A percentile compares a stretch with the other conserved stretches of the same genome.
These are phyloP conservation scores for Anableps anableps DNA, from an alignment of 2,797 vertebrate species.

Conservation along the genomic window DNA sequence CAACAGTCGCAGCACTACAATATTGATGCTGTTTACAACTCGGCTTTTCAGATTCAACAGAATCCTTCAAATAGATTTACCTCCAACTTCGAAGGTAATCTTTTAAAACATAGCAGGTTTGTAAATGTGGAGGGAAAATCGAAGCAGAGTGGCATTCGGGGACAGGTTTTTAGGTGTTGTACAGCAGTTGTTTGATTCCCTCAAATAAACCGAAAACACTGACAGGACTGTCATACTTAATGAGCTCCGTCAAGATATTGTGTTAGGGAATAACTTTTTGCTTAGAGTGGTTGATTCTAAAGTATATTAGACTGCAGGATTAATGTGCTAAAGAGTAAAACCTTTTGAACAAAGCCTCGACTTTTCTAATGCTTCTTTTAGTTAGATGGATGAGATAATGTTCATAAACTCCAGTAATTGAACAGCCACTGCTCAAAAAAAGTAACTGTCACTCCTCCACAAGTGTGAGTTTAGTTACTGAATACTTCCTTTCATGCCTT, in stretches of 20 bases:
- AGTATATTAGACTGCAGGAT: not conserved
- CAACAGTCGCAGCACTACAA: slow-evolving; percentile 29
- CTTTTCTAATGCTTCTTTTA: slow-evolving; percentile 3
- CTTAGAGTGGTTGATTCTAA: slow-evolving; percentile 12
- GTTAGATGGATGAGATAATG: slow-evolving; percentile 12
- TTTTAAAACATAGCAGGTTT: slow-evolving; percentile 27
- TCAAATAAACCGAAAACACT: not conserved
- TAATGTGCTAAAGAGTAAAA: slow-evolving; percentile 12
- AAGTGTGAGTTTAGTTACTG: slow-evolving; percentile 3
- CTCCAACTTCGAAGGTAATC: slow-evolving; percentile 27
- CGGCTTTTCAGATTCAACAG: slow-evolving; percentile 34
- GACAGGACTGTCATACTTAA: not conserved
- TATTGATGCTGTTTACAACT: slow-evolving; percentile 50
- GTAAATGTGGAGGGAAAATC: slow-evolving; percentile 16
- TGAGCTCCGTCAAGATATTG: not conserved
- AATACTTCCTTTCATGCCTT: slow-evolving; percentile 15
- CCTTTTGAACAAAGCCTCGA: not conserved
- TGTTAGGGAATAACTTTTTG: slow-evolving; percentile 17
- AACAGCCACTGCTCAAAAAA: slow-evolving; percentile 13
- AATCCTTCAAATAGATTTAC: slow-evolving; percentile 31
- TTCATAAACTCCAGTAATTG: slow-evolving; percentile 21
- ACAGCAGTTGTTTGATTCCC: not conserved
- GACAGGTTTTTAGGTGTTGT: not conserved
- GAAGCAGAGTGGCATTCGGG: not conserved
- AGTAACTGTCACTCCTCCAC: slow-evolving; percentile 6